Percentiles rank a stretch among this genome's conserved stretches.
Evolutionary conservation across 2,797 vertebrate species (phyloP).

Genomic region (Euphonia xanthogaster): DNA sequence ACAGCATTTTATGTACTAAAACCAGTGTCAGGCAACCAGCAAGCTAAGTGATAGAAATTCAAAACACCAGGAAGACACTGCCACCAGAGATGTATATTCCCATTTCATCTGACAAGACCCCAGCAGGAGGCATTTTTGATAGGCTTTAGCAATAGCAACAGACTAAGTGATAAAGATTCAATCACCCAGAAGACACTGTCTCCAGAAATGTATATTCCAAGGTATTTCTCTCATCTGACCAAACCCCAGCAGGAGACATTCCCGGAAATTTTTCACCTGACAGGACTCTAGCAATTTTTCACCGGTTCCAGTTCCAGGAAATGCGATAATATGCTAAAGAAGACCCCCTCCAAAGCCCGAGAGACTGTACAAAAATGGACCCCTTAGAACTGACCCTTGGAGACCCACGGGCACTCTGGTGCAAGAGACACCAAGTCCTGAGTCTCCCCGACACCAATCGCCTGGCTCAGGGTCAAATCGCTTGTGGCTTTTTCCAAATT

Average conservation of each 20-base stretch:
- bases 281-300: not conserved
- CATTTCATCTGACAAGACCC: not conserved
- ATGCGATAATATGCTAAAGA: not conserved
- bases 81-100: not conserved
- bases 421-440: not conserved
- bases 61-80: not conserved
- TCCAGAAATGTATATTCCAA: not conserved
- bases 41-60: not conserved
- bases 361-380: not conserved
- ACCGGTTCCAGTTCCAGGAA: not conserved
- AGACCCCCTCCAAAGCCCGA: not conserved
- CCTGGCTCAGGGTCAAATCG: not conserved
- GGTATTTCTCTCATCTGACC: not conserved
- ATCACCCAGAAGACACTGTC: not conserved
- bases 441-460: fast-evolving
- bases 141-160: no score
- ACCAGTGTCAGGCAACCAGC: not conserved
- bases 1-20: no score
- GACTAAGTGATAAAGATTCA: not conserved
- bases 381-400: not conserved
- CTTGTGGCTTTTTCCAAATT: not conserved
- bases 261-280: not conserved
- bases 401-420: not conserved
- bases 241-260: not conserved
- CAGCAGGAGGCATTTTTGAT: not conserved